phyloP scores from a whole-genome alignment of 2,888 invertebrate species.

The Anticlea derivata region DNA sequence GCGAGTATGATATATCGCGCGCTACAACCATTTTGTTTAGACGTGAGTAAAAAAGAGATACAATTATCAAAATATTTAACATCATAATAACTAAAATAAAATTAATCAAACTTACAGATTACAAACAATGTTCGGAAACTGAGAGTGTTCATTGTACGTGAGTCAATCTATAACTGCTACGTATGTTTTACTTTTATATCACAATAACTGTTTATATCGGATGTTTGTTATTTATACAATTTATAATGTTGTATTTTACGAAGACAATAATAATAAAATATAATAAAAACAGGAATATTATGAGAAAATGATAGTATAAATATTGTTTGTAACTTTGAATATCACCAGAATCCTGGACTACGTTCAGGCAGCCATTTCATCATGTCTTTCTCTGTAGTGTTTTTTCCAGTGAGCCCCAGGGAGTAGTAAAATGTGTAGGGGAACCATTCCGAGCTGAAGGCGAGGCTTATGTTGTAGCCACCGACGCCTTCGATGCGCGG shows the following conservation, averaged over 20 bases:
- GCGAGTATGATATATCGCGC: no score
- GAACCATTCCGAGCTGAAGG: conserved; percentile 60
- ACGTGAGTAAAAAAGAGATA: no score
- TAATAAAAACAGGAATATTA: not conserved
- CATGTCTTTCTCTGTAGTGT: conserved; percentile 46
- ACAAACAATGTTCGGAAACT: conserved; percentile 11
- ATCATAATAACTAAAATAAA: not conserved
- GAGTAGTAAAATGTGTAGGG: conserved; percentile 61
- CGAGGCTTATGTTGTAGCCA: conserved; percentile 62
- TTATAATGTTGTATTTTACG: not conserved
- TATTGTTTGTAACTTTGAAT: not conserved
- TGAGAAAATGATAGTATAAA: no score
- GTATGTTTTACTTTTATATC: conserved; percentile 1
- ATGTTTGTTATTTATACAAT: conserved; percentile 7
- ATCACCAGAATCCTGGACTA: conserved; percentile 5
- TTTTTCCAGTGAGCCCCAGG: conserved; percentile 57
- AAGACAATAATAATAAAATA: not conserved
- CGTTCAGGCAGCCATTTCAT: conserved; percentile 51
- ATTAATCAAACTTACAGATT: conserved; percentile 18
- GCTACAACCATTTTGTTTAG: no score
- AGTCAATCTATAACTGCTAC: conserved; percentile 10
- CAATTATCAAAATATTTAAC: not conserved
- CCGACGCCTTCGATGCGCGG: conserved; percentile 63
- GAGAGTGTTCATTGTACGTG: conserved; percentile 12
- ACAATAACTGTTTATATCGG: conserved; percentile 1